Evolutionary conservation across 2,113 vertebrate species (phyloP), one percentile per base, ranked within the genome.

Genomic region (Strigops habroptila): DNA sequence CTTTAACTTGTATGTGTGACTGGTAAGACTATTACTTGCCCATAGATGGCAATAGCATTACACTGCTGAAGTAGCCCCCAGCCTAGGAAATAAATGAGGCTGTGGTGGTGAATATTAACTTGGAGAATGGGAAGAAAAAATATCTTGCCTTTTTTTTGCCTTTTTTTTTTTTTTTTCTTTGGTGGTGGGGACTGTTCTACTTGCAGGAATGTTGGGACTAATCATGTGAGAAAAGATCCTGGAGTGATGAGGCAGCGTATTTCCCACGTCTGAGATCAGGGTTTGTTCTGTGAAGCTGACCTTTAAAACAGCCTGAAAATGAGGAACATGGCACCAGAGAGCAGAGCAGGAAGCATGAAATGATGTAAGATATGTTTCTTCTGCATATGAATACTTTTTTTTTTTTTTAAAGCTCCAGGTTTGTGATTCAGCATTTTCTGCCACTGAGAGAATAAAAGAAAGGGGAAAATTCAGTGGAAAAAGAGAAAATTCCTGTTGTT

Each of bases 361-460:
- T 96, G 89, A 94, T 96, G 83, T 76, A 92, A 96, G 83, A 95
- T 78, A 82, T 18, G 41, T 85, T 95, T 95, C 87, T 95, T 91
- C 85, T 91, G 91, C 87, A 78, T 75, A 30, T 86, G 87, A 94
- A 74, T 77, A 53, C 59, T 19, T 81, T n/a, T 57, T 44, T 69
- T 39, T 68, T 77, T 91, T 87, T 70, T 63, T 15, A 5, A 80
- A 89, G 55, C 60, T 90, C 78, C 52, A 64, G 71, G 75, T 94
- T 96, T 96, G 75, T 95, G 96, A 97, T 93, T 95, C 95, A 96
- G 89, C 94, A 91, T 88, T 95, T 95, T 96, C 43, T 95, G 60
- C 53, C 30, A 30, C 73, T 85, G 70, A 55, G 28, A 92, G 41
- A 83, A 63, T 49, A 37, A 49, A 68, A 83, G 63, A 83, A 95